A percentile compares a stretch with the other conserved stretches of the same genome.
Evolutionary conservation across 2,797 vertebrate genomes (phyloP).

Genomic region (Poeciliopsis turneri): DNA sequence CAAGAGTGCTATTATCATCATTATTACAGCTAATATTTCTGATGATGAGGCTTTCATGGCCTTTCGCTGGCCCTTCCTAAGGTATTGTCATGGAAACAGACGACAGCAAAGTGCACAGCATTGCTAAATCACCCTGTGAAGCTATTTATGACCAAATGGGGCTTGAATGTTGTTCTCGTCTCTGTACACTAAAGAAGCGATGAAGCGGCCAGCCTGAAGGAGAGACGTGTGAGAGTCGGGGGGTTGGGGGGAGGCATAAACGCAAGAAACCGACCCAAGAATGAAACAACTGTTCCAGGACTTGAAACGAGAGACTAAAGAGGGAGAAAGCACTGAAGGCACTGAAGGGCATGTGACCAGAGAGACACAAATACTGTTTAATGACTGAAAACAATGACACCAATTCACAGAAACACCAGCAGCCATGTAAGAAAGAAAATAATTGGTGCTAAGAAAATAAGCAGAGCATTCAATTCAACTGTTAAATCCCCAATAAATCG

Average conservation of each 20-base stretch:
- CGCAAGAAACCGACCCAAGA: slow-evolving; percentile 9
- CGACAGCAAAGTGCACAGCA: slow-evolving; percentile 70
- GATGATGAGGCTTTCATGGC: slow-evolving; percentile 71
- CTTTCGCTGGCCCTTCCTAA: slow-evolving; percentile 71
- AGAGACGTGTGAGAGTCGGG: slow-evolving; percentile 36
- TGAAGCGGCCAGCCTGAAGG: slow-evolving; percentile 44
- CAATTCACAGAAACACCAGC: slow-evolving; percentile 47
- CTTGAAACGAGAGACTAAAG: slow-evolving; percentile 15
- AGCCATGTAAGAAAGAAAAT: slow-evolving; percentile 20
- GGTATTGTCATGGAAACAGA: slow-evolving; percentile 80
- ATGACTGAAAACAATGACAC: slow-evolving; percentile 54
- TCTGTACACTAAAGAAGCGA: slow-evolving; percentile 38
- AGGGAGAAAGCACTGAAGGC: slow-evolving; percentile 33
- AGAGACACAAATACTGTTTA: slow-evolving; percentile 54
- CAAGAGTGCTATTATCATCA: slow-evolving; percentile 75
- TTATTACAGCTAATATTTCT: slow-evolving; percentile 81
- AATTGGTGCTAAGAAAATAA: slow-evolving; percentile 18
- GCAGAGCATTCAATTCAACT: slow-evolving; percentile 20
- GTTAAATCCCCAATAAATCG: slow-evolving; percentile 41
- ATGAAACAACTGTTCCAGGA: slow-evolving; percentile 26
- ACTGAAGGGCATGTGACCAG: slow-evolving; percentile 52
- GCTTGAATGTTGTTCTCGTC: slow-evolving; percentile 64
- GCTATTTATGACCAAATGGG: slow-evolving; percentile 75
- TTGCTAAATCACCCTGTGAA: slow-evolving; percentile 76
- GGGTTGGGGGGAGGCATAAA: not conserved